Evolutionary conservation across 2,113 vertebrate genomes (phyloP), one percentile per base, ranked within the genome.

Genomic region (Nesogale talazaci): DNA sequence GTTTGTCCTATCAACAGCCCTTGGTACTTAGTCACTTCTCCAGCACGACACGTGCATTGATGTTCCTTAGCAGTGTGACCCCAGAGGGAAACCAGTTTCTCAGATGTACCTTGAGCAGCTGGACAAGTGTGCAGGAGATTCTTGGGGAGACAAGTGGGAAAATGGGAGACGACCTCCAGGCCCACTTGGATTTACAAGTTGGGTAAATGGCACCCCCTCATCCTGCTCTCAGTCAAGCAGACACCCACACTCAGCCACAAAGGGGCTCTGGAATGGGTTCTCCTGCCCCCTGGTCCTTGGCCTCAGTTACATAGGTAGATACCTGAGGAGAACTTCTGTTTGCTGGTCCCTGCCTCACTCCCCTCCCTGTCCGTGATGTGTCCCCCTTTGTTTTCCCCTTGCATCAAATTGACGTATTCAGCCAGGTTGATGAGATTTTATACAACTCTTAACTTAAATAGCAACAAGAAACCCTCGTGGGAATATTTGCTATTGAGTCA

Each of bases 191-290:
- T 0, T 31, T 42, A 20, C 25, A 22, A 0, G 4, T 15, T 20
- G 25, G n/a, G 6, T 52, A 20, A 6, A 36, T 12, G 31, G 20
- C 20, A 19, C 9, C 29, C 3, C 3, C 7, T 22, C 0, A 0
- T 36, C 63, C 57, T 52, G n/a, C 2, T 38, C 69, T 72, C 27
- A 7, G 29, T 6, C 31, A 9, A 34, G 29, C 2, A 6, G 12
- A 16, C 0, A 1, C 19, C 57, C 56, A 19, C 29, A 67, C 38
- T 31, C 46, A 79, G 63, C 34, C 80, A 59, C 2, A 1, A 19
- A 20, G 27, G 59, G 10, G 12, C 40, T 31, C 57, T 12, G 17
- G 83, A 2, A 38, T 11, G 61, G 17, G 6, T 3, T 12, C 52
- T 4, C 46, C 46, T 52, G 46, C 77, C 11, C 19, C 2, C 10